These are phyloP conservation scores for Pelodiscus sinensis DNA, from an alignment of 2,113 vertebrate species.

Conservation along the genomic window DNA sequence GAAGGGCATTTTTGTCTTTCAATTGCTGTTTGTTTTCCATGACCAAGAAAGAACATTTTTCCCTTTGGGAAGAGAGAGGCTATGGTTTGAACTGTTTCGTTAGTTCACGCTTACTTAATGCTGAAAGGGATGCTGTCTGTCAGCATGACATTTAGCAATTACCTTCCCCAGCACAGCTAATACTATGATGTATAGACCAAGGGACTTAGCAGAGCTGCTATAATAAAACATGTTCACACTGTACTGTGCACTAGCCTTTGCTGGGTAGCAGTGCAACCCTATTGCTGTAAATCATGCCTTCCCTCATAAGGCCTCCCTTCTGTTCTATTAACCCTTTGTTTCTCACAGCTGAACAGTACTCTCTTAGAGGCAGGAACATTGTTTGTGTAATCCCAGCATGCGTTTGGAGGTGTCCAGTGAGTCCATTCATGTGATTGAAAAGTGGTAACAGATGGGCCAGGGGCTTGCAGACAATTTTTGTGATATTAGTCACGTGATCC, in stretches of 20 bases:
- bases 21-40: not conserved
- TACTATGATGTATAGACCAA: not conserved
- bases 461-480: not conserved
- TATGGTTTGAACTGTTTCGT: not conserved
- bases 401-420: not conserved
- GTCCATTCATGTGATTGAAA: not conserved
- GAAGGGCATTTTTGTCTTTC: not conserved
- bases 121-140: not conserved
- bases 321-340: no score
- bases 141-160: not conserved
- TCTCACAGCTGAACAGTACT: not conserved
- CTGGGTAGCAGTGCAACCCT: not conserved
- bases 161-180: not conserved
- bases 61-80: not conserved
- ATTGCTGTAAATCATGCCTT: not conserved
- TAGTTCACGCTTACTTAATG: not conserved
- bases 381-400: not conserved
- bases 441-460: not conserved
- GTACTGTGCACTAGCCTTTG: not conserved
- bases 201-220: not conserved
- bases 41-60: not conserved
- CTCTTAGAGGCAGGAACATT: not conserved
- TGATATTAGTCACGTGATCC: not conserved
- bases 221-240: not conserved
- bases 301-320: not conserved